These are phyloP conservation scores for Mizuhopecten yessoensis DNA, from an alignment of 1,140 invertebrate species.

Conservation along the genomic window DNA sequence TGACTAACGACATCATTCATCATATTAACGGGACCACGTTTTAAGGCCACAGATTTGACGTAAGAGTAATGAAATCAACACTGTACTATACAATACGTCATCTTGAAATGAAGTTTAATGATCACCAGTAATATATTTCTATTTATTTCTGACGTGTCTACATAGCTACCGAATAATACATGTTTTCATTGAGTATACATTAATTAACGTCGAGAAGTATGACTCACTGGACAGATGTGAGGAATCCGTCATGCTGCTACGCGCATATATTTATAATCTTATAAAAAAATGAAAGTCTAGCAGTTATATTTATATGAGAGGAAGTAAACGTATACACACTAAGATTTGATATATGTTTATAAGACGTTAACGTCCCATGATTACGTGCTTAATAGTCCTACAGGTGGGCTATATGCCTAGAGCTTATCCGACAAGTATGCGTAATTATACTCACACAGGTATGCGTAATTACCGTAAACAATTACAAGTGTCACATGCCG, in stretches of 20 bases:
- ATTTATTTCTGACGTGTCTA: not conserved
- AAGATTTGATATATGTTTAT: not conserved
- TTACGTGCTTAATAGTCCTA: not conserved
- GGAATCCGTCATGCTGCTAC: not conserved
- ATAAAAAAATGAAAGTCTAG: not conserved
- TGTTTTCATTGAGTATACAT: not conserved
- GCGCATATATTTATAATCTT: constrained; percentile 20
- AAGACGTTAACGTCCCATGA: not conserved
- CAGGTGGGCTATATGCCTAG: not conserved
- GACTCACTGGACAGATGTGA: not conserved
- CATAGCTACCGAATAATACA: not conserved
- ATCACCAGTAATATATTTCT: not conserved
- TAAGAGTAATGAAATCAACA: not conserved
- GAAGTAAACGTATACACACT: not conserved
- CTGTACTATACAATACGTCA: not conserved
- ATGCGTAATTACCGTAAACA: not conserved
- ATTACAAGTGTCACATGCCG: not conserved
- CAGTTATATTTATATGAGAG: constrained; percentile 19
- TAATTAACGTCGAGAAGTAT: not conserved
- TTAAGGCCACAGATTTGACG: not conserved
- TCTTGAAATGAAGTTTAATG: not conserved
- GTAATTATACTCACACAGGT: not conserved
- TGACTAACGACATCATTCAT: not conserved
- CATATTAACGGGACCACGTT: not conserved
- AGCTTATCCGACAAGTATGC: not conserved